phyloP scores from a whole-genome alignment of 1,140 invertebrate genomes.

The Platyscapa corneri region DNA sequence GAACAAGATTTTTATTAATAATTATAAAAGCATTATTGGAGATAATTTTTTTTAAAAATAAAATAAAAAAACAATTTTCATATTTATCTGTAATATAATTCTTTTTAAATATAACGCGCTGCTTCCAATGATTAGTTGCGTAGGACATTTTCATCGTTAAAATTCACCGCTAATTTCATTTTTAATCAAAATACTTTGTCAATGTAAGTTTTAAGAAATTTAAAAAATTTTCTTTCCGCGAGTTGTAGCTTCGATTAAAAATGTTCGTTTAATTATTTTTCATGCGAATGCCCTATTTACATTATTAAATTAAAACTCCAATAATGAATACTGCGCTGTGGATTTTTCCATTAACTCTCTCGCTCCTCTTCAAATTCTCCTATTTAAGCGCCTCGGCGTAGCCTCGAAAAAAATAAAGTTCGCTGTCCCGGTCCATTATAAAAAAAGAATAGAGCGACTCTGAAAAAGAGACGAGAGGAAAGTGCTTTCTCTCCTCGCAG shows the following conservation, averaged over 20 bases:
- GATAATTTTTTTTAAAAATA: too few species aligned
- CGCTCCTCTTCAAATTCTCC: constrained; percentile 14
- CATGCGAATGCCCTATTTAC: constrained; percentile 16
- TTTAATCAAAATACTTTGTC: background rate
- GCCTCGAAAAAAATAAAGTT: constrained; percentile 32
- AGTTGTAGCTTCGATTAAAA: background rate
- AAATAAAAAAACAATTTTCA: too few species aligned
- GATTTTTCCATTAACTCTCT: constrained; percentile 15
- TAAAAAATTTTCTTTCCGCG: background rate
- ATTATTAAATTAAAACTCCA: constrained; percentile 42
- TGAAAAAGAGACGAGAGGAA: constrained; percentile 8
- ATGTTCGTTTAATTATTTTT: background rate
- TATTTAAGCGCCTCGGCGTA: background rate
- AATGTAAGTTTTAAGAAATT: background rate
- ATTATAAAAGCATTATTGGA: background rate
- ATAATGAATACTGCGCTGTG: constrained; percentile 21
- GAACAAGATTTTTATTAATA: background rate
- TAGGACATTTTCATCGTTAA: background rate
- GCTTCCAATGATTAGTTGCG: background rate
- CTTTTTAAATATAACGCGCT: background rate
- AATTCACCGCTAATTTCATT: background rate
- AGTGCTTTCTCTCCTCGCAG: constrained; percentile 29
- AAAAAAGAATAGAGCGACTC: background rate
- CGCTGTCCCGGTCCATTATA: background rate
- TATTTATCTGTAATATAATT: background rate